A percentile compares a stretch with the other conserved stretches of the same genome.
Evolutionary conservation across 2,888 invertebrate genomes (phyloP).

Genomic region (Agapetus fuscipes): DNA sequence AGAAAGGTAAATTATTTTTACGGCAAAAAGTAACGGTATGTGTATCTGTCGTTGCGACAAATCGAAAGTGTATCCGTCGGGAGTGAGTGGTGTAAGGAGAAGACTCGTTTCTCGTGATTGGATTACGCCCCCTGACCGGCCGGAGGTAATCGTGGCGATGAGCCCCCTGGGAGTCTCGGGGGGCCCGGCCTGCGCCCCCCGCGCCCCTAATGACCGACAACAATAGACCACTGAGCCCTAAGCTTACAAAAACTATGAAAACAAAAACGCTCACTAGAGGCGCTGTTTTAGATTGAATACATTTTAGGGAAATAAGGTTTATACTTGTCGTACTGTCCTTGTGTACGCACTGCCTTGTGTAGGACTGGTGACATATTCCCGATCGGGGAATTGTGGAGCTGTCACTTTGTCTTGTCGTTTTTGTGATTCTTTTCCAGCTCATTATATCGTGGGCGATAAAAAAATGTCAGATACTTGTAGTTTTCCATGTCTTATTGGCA

Average conservation of each 20-base stretch:
- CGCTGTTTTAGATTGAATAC: too few relatives aligned
- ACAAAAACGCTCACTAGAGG: too few relatives aligned
- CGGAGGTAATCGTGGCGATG: conserved; percentile 48
- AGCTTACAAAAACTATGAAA: too few relatives aligned
- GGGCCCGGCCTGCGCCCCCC: conserved; percentile 15
- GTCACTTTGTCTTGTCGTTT: conserved; percentile 14
- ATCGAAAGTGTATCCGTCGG: background rate
- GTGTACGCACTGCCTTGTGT: too few relatives aligned
- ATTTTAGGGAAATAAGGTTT: too few relatives aligned
- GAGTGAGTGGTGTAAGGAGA: conserved; percentile 1
- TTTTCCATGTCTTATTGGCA: too few relatives aligned
- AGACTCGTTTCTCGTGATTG: conserved; percentile 43
- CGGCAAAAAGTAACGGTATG: too few relatives aligned
- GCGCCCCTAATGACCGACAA: conserved; percentile 39
- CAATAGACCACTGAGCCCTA: too few relatives aligned
- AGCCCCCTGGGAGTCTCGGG: conserved; percentile 48
- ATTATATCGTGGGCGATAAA: background rate
- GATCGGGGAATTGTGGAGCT: conserved; percentile 18
- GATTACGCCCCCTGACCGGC: conserved; percentile 40
- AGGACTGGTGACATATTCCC: conserved; percentile 16
- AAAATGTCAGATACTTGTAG: too few relatives aligned
- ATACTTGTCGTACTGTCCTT: too few relatives aligned
- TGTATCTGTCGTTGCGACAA: background rate
- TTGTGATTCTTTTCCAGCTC: background rate
- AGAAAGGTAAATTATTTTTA: too few relatives aligned